Evolutionary conservation across 2,888 invertebrate species (phyloP).

Genomic region (Drosophila parthenogenetica): DNA sequence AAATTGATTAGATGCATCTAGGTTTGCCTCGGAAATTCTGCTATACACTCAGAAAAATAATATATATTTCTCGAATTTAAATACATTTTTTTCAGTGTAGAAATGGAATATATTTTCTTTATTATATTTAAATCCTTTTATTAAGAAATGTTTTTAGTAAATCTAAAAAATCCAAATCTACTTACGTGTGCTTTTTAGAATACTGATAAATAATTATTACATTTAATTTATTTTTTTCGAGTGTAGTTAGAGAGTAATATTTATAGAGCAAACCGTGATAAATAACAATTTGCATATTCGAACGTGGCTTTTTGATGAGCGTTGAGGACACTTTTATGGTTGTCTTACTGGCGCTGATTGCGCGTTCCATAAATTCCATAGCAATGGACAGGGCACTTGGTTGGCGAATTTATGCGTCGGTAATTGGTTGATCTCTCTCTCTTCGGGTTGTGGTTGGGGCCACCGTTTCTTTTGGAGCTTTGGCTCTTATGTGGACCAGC

Average conservation of each 20-base stretch:
- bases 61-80: too few relatives aligned
- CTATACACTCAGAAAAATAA: conserved; percentile 18
- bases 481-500: neutral
- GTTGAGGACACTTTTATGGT: conserved; percentile 66
- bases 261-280: conserved; percentile 73
- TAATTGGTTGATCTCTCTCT: conserved; percentile 64
- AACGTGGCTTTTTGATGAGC: conserved; percentile 59
- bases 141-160: neutral
- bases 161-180: neutral
- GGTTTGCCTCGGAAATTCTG: conserved; percentile 25
- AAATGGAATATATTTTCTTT: too few relatives aligned
- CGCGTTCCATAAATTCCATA: conserved; percentile 72
- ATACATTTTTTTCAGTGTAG: too few relatives aligned
- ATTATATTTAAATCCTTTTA: neutral
- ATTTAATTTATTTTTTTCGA: conserved; percentile 1
- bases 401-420: conserved; percentile 64
- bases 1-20: conserved; percentile 77
- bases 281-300: conserved; percentile 75
- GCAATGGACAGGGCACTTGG: conserved; percentile 71
- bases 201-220: neutral
- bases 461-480: conserved; percentile 32
- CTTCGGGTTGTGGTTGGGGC: conserved; percentile 18
- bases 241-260: conserved; percentile 24
- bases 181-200: neutral
- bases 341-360: conserved; percentile 64